These are phyloP conservation scores for Nannospalax galili DNA, from an alignment of 2,113 vertebrate species.

Conservation along the genomic window DNA sequence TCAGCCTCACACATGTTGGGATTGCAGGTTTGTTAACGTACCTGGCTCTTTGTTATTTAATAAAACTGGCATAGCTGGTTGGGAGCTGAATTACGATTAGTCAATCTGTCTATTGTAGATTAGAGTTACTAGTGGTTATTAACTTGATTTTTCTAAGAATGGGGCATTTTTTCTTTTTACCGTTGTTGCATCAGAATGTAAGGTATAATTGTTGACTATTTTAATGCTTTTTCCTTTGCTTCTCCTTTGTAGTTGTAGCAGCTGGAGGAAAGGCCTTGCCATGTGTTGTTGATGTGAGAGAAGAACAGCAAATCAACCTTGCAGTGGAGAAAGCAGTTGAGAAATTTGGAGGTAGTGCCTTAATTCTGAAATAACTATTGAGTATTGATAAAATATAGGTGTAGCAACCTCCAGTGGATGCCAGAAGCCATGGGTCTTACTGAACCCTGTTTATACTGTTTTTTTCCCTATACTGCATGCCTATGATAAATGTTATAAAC, in stretches of 20 bases:
- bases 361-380: conserved; percentile 49
- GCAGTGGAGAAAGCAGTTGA: conserved; percentile 93
- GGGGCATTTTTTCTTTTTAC: neutral
- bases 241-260: conserved; percentile 90
- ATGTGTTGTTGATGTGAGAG: conserved; percentile 95
- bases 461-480: neutral
- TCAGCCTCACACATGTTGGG: too few species aligned
- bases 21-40: neutral
- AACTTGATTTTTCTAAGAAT: conserved; percentile 28
- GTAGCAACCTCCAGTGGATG: neutral
- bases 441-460: neutral
- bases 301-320: conserved; percentile 92
- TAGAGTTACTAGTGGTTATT: neutral
- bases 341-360: conserved; percentile 93
- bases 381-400: neutral
- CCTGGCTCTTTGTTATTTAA: neutral
- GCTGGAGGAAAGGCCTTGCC: conserved; percentile 94
- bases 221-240: conserved; percentile 32
- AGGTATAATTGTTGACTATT: neutral
- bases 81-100: neutral
- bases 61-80: neutral
- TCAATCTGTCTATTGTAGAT: neutral
- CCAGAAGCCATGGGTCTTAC: neutral
- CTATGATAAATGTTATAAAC: neutral
- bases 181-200: neutral